Conservation (phyloP, 2,113 vertebrate species). For the Machaerirhynchus nigripectus region DNA sequence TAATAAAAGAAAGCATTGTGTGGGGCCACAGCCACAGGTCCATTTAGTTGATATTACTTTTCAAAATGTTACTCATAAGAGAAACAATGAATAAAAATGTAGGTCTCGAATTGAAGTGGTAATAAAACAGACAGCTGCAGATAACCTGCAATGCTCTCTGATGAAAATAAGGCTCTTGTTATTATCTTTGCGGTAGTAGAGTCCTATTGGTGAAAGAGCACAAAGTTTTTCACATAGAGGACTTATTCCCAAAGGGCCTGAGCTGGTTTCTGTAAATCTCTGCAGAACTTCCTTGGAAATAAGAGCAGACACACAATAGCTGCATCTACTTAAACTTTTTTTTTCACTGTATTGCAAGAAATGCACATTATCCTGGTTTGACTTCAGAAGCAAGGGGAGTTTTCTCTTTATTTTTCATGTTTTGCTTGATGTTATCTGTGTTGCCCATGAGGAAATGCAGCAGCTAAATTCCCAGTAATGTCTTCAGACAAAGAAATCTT, state of each 20-base stretch:
- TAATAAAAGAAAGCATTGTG: constrained; percentile 41
- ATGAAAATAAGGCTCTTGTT: not conserved
- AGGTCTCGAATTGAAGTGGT: not conserved
- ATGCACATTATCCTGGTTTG: accelerated
- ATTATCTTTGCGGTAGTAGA: not conserved
- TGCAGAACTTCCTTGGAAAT: not conserved
- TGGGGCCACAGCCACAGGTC: not conserved
- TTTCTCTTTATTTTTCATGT: not conserved
- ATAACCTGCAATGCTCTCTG: not conserved
- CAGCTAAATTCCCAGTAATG: constrained; percentile 14
- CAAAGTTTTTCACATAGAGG: not conserved
- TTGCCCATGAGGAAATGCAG: not conserved
- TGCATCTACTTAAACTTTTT: not conserved
- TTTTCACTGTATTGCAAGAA: not conserved
- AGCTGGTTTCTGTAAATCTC: not conserved
- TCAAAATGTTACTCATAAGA: constrained; percentile 23
- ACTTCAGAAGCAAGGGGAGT: not conserved
- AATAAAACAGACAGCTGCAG: constrained; percentile 31
- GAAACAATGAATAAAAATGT: constrained; percentile 46
- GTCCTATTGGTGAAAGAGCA: not conserved
- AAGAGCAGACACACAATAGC: not conserved
- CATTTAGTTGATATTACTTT: constrained; percentile 46
- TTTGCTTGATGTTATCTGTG: not conserved
- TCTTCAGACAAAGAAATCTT: constrained; percentile 22
- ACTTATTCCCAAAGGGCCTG: not conserved